Evolutionary conservation across 1,140 invertebrate genomes (phyloP), one percentile per base, ranked within the genome.

Genomic region (Listronotus bonariensis): DNA sequence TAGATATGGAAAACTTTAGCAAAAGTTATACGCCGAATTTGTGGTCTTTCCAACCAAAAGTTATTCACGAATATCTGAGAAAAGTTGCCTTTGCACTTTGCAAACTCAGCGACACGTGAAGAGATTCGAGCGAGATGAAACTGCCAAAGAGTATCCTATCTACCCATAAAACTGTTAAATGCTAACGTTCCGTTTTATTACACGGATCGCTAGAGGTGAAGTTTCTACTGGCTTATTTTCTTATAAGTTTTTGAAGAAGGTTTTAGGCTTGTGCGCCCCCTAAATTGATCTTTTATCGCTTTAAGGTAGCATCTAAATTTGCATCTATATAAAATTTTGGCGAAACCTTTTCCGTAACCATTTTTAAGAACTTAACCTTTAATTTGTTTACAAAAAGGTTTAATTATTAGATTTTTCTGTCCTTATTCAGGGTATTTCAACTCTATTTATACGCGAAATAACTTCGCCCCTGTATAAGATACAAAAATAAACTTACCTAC

Each of bases 141-240:
- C 58, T 60, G 58, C 58, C 58, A 60, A 60, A 60, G 58, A 60
- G 58, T 60, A 51, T 60, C 48, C 58, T 60, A 60, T 60, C 58
- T 60, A 26, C 48, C 58, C 58, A 52, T 51, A 60, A 60, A 60
- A 60, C 58, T 60, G 58, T 60, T 60, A 60, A 60, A 60, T 60
- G 58, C 58, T 60, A 60, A 60, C 49, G 58, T 46, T 46, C 58
- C 58, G 58, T 60, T 60, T 60, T 60, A 60, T 60, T 60, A 60
- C 58, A 52, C 46, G 48, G 58, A 60, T 60, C 58, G 58, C 40
- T 60, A 51, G n/a, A 60, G 45, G 58, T 41, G 48, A 52, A 40
- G 45, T 36, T 36, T 36, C 7, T 36, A 36, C 34, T 26, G 34
- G 42, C 58, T 45, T 60, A 60, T 60, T 60, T 60, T 60, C 58